Conservation (phyloP, 2,797 vertebrate genomes). For the Anas georgica region DNA sequence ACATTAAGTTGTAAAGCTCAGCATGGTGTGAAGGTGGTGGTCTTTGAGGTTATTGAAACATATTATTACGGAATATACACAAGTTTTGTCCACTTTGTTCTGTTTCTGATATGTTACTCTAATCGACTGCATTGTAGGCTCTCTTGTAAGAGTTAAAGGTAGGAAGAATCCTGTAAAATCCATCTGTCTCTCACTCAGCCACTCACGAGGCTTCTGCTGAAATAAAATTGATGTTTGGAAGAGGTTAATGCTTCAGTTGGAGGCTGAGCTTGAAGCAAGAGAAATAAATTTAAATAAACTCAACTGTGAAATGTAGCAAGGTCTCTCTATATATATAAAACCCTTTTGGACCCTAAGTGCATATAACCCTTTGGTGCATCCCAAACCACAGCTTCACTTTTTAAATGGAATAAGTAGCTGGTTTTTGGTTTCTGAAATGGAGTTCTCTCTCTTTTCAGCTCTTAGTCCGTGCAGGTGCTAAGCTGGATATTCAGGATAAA, state of each 20-base stretch:
- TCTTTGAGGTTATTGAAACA: neutral
- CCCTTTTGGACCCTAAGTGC: neutral
- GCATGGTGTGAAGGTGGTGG: neutral
- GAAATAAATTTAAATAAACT: neutral
- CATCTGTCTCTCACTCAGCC: neutral
- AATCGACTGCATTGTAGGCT: neutral
- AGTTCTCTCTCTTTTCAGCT: conserved; percentile 79
- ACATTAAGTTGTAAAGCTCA: neutral
- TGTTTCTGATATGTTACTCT: neutral
- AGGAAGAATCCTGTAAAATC: neutral
- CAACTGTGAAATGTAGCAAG: neutral
- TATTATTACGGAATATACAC: neutral
- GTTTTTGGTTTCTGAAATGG: neutral
- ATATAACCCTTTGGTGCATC: neutral
- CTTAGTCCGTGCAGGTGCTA: conserved; percentile 96
- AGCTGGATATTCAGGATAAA: conserved; percentile 98
- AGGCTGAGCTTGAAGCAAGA: neutral
- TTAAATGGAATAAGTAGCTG: neutral
- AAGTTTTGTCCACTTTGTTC: neutral
- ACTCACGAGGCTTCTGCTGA: neutral
- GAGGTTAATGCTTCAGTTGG: neutral
- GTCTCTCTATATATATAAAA: neutral
- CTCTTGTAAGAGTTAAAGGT: neutral
- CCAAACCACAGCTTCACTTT: neutral
- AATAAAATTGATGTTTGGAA: neutral